phyloP scores from a whole-genome alignment of 2,888 invertebrate genomes.

The Scaeva pyrastri region DNA sequence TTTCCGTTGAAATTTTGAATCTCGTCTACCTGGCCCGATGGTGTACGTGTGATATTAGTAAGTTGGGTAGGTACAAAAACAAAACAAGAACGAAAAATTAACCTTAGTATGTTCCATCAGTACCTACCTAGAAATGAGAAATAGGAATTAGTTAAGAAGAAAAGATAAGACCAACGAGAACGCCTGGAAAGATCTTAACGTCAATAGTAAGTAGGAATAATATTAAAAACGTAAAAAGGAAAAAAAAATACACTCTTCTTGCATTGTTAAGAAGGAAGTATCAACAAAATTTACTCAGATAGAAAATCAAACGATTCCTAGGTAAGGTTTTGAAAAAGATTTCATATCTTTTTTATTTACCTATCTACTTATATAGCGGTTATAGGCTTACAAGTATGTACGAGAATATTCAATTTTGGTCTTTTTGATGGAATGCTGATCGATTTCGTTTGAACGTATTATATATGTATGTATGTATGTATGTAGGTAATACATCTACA shows the following conservation, averaged over 20 bases:
- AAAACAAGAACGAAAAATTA: slow-evolving; percentile 30
- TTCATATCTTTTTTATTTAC: slow-evolving; percentile 27
- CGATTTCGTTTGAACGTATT: slow-evolving; percentile 72
- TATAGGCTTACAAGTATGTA: slow-evolving; percentile 14
- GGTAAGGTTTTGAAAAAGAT: slow-evolving; percentile 37
- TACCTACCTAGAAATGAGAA: slow-evolving; percentile 74
- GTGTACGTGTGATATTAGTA: slow-evolving; percentile 67
- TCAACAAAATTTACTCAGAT: slow-evolving; percentile 44
- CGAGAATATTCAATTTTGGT: slow-evolving; percentile 2
- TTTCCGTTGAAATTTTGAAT: slow-evolving; percentile 65
- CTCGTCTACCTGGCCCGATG: slow-evolving; percentile 67
- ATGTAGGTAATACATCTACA: slow-evolving; percentile 14
- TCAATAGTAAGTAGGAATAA: slow-evolving; percentile 54
- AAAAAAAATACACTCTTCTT: slow-evolving; percentile 29
- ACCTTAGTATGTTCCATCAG: slow-evolving; percentile 72
- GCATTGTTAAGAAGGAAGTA: slow-evolving; percentile 69
- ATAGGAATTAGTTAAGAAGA: slow-evolving; percentile 73
- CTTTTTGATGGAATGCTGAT: slow-evolving; percentile 69
- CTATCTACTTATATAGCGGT: too few species aligned
- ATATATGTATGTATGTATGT: too few species aligned
- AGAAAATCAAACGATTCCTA: slow-evolving; percentile 58
- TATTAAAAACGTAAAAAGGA: slow-evolving; percentile 27
- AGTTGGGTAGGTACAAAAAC: slow-evolving; percentile 22
- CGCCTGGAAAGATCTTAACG: slow-evolving; percentile 53
- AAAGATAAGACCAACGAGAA: slow-evolving; percentile 69